Evolutionary conservation across 2,888 invertebrate species (phyloP), one percentile per base, ranked within the genome.

Genomic region (Aproaerema taeniolella): DNA sequence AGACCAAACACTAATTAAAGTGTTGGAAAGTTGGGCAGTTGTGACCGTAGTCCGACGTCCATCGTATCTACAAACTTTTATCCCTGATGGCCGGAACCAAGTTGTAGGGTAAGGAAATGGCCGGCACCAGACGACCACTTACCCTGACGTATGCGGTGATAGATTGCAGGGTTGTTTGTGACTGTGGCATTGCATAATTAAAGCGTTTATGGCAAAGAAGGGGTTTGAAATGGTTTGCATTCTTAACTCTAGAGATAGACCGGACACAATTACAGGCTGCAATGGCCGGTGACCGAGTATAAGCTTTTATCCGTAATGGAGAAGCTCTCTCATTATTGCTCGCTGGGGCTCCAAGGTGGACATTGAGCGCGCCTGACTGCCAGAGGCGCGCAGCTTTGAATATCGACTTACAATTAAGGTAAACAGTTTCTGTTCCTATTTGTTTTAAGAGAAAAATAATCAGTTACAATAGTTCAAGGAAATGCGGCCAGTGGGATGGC

Each of bases 251-350:
- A 47, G 47, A 43, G 52, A 57, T 58, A 57, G 55, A 58, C 69
- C 82, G 82, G 83, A 85, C 68, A 73, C 78, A 83, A 85, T 85
- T 85, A 85, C 73, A 80, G 79, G 55, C 72, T 59, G 63, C 72
- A 70, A 77, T 76, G 68, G 67, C 64, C 63, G 59, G 54, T 65
- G 70, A 61, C 70, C 67, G 61, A 58, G 67, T 76, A 74, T 75
- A 72, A 68, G 69, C 75, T 67, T 62, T 72, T 68, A 65, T 60
- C 62, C 60, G 74, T 70, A 73, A 78, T 66, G 58, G 67, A 66
- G 61, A 56, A 63, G 61, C 71, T 75, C 72, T 76, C 68, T 78
- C 67, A 79, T 82, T 81, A 83, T 70, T 67, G 70, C 58, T 56
- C 63, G 61, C 54, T 63, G 56, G 64, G 63, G 65, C 65, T 65